Base-by-base conservation (phyloP, 2,888 invertebrate species). In the Phyllotreta cruciferae region DNA sequence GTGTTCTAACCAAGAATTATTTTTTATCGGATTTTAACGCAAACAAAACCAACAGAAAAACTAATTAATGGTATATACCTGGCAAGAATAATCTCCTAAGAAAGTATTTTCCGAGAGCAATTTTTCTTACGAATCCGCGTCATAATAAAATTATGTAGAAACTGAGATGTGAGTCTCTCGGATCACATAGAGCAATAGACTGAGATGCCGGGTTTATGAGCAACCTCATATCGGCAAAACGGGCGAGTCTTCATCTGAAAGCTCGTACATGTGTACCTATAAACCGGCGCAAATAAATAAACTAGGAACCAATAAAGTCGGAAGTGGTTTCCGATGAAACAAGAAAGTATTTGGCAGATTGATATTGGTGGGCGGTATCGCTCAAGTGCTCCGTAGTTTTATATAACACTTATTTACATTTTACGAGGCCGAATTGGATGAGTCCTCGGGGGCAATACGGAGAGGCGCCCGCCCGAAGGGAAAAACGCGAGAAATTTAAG, bases 331-430 rank as follows among this genome's bases (percentile, higher is more conserved):
- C 49, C 63, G 65, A 65, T 62, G 66, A 66, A 68, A 68, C 66
- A 62, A 57, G 64, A 44, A 64, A 66, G 62, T 64, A 63, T 67
- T 62, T 52, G 67, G 64, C 67, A 64, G 67, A 67, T 67, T 67
- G 67, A 67, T 67, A 67, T 67, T 63, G 63, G 67, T 60, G 63
- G 67, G 62, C 61, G 64, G 49, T 60, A 54, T 44, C 54, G 44
- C 45, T 57, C 50, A 44, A 56, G 44, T 54, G 62, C 58, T 64
- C 45, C 58, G 54, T 66, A 63, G 64, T 67, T 67, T 64, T 67
- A 67, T 69, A 69, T 66, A 65, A 66, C 66, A 62, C 65, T 67
- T 70, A 71, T 71, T 71, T 71, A 71, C 71, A 70, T 72, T 67
- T 72, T 72, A 71, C 68, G 70, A 69, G 60, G 57, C 47, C 47